These are phyloP conservation scores for Tympanuchus pallidicinctus DNA, from an alignment of 2,113 vertebrate genomes.

Conservation along the genomic window DNA sequence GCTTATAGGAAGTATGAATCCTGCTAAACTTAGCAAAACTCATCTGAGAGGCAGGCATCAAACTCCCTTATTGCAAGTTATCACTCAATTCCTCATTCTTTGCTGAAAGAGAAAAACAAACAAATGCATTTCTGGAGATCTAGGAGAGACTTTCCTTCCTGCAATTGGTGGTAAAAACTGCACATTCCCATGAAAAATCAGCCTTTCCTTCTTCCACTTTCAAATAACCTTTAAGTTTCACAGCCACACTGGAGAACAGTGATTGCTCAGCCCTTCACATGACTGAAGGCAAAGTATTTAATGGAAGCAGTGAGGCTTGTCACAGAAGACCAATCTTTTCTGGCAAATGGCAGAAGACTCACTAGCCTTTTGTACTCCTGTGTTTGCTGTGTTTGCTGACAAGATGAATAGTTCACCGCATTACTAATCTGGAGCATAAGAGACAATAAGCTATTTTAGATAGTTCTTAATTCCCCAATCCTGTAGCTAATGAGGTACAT, in stretches of 20 bases:
- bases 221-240: background rate
- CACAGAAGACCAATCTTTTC: background rate
- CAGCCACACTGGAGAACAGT: rapidly evolving
- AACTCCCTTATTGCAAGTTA: background rate
- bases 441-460: background rate
- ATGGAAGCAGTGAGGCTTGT: background rate
- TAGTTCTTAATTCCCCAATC: background rate
- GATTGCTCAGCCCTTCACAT: background rate
- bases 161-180: background rate
- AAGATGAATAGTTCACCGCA: background rate
- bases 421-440: background rate
- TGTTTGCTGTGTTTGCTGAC: background rate
- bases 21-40: background rate
- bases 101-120: background rate
- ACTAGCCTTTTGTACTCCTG: background rate
- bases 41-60: background rate
- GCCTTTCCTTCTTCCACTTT: background rate
- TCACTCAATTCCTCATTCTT: background rate
- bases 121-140: background rate
- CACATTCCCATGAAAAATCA: background rate
- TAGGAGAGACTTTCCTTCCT: background rate
- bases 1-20: background rate
- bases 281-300: background rate
- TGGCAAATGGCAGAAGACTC: background rate
- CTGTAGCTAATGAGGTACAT: background rate